These are phyloP conservation scores for Aphodius sticticus DNA, from an alignment of 2,888 invertebrate genomes.

Conservation along the genomic window DNA sequence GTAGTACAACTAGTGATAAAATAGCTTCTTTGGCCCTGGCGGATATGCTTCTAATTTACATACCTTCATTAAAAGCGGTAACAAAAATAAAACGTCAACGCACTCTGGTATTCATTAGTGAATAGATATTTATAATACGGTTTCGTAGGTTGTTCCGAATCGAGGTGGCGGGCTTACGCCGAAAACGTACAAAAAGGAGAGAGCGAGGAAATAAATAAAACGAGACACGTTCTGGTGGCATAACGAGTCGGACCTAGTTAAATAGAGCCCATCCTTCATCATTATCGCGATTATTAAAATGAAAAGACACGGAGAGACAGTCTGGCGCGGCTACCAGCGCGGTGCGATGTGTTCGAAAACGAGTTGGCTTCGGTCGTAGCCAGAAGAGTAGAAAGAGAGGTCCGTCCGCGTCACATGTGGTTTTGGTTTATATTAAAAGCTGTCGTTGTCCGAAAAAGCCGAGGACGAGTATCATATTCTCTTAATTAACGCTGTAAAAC, in stretches of 20 bases:
- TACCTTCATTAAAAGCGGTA: no score
- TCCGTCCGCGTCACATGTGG: slow-evolving; percentile 46
- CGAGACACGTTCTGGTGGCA: not conserved
- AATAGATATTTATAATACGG: not conserved
- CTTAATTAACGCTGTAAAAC: slow-evolving; percentile 60
- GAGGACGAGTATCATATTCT: slow-evolving; percentile 57
- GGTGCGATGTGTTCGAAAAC: not conserved
- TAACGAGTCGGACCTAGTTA: slow-evolving; percentile 27
- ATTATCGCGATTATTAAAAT: slow-evolving; percentile 45
- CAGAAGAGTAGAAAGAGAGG: not conserved
- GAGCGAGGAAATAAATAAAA: not conserved
- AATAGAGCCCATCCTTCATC: slow-evolving; percentile 42
- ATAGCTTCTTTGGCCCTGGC: no score
- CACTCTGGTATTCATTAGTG: no score
- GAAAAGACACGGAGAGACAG: slow-evolving; percentile 38
- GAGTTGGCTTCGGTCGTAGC: slow-evolving; percentile 33
- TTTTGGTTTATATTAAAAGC: slow-evolving; percentile 50
- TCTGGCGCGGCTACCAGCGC: not conserved
- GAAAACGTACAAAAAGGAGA: not conserved
- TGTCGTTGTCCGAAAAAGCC: slow-evolving; percentile 55
- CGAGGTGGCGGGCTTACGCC: not conserved
- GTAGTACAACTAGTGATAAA: no score
- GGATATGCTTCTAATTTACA: no score
- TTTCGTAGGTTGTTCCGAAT: not conserved
- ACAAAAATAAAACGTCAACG: no score